Base-by-base conservation (phyloP, 1,140 invertebrate genomes). In the Ctenoplectra terminalis region DNA sequence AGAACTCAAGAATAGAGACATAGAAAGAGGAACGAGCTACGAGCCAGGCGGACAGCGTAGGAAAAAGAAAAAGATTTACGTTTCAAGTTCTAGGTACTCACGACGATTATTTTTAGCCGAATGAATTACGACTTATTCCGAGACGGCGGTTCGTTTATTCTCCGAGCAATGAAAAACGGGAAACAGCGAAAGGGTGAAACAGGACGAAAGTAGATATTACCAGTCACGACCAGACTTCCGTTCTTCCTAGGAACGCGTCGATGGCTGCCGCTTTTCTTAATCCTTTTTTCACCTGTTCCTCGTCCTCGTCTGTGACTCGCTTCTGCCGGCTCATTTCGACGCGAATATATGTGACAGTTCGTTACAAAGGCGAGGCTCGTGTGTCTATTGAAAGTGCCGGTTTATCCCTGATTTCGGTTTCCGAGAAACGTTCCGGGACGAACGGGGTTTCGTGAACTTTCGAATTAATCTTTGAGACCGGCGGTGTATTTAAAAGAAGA, bases 101-200 rank as follows among this genome's bases (percentile, higher is more conserved):
- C 1, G 52, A 5, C 66, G 77, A 80, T 64, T 84, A 88, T 85
- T 87, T 82, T 63, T 81, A 79, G 66, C 63, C 52, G 66, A 66
- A 80, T 88, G 84, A 90, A 70, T 87, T 84, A 88, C 82, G 83
- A 75, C 78, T 86, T 85, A 79, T 86, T 83, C 73, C 80, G 50
- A 66, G 82, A 71, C 73, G 72, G 63, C 69, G 48, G 79, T 37
- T 43, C 63, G 40, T 69, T 85, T 77, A 81, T 84, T 81, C 87
- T 69, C n/a, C 50, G 52, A 43, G 50, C 13, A 34, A 40, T 40
- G 76, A 81, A 76, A 81, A 79, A 52, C 73, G 50, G 56, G 69
- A 77, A 79, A 61, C 63, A 58, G 31, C 34, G 71, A 20, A 52
- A 23, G 46, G 74, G 69, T 58, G 63, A 66, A 80, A 77, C 66